These are phyloP conservation scores for Cephus nigrinus DNA, from an alignment of 2,888 invertebrate genomes.

Conservation along the genomic window DNA sequence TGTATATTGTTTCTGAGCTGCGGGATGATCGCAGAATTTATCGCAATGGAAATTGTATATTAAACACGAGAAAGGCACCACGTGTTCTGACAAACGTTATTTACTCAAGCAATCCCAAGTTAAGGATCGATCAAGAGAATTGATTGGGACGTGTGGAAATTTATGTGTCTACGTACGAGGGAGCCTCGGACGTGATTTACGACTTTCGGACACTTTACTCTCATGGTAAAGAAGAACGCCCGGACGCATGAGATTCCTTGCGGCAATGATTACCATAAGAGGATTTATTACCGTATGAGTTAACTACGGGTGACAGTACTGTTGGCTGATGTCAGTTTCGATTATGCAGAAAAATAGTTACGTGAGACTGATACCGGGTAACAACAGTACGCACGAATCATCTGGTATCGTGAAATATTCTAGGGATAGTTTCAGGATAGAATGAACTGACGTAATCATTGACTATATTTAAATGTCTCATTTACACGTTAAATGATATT, in stretches of 20 bases:
- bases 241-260: neutral
- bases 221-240: too few species aligned
- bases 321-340: neutral
- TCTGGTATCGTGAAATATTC: neutral
- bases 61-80: neutral
- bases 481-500: neutral
- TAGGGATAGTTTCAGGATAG: neutral
- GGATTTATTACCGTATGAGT: neutral
- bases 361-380: neutral
- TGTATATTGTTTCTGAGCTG: neutral
- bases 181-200: too few species aligned
- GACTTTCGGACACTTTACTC: too few species aligned
- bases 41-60: neutral
- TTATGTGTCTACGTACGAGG: neutral
- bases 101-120: neutral
- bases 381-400: neutral
- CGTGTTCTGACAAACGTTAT: neutral
- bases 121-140: neutral
- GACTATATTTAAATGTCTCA: neutral
- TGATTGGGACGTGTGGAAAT: neutral
- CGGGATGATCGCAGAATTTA: neutral
- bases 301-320: neutral
- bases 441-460: neutral
- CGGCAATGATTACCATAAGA: neutral
- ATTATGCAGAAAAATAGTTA: neutral